phyloP scores from a whole-genome alignment of 2,888 invertebrate species.

The Apodemia zela region DNA sequence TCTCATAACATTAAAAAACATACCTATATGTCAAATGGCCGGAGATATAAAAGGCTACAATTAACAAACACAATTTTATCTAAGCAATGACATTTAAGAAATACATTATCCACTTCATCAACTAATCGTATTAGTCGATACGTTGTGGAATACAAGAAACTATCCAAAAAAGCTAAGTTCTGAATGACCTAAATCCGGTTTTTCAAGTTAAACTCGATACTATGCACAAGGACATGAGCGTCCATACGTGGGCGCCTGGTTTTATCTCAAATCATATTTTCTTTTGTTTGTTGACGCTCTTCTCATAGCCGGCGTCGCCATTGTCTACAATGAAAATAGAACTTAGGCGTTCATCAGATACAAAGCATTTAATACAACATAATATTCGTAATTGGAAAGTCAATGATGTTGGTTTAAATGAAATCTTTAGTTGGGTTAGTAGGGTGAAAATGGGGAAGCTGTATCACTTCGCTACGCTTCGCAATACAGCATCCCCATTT shows the following conservation, averaged over 20 bases:
- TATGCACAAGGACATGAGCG: constrained; percentile 20
- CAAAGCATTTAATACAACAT: constrained; percentile 11
- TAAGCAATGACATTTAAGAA: no score
- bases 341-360: constrained; percentile 1
- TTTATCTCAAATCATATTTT: constrained; percentile 59
- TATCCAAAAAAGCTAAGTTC: constrained; percentile 15
- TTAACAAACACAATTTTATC: no score
- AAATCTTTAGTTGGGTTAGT: not conserved
- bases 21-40: no score
- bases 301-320: constrained; percentile 49
- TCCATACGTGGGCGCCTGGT: constrained; percentile 35
- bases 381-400: constrained; percentile 22
- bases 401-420: constrained; percentile 3
- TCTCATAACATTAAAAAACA: no score
- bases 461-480: no score
- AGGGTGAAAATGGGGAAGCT: no score
- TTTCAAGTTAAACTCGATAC: constrained; percentile 32
- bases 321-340: constrained; percentile 35
- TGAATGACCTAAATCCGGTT: constrained; percentile 33
- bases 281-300: constrained; percentile 60
- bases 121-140: not conserved
- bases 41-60: no score
- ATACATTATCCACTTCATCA: not conserved
- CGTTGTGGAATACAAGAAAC: constrained; percentile 23
- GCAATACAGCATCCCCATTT: no score